phyloP scores from a whole-genome alignment of 2,797 vertebrate genomes.

The Cynopterus sphinx region DNA sequence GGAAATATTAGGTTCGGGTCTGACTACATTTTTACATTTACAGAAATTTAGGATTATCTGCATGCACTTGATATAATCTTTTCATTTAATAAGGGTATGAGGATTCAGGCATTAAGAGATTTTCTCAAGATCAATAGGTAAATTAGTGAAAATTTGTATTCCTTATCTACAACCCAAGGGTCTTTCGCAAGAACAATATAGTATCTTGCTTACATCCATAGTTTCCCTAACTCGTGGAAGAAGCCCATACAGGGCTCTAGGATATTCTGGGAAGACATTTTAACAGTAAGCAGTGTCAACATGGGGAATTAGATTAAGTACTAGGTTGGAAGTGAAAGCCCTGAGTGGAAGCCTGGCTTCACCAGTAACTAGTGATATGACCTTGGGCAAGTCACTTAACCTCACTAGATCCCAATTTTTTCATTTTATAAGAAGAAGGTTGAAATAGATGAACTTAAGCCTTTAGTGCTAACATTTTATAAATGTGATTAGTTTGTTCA shows the following conservation, averaged over 20 bases:
- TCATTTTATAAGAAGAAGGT: background rate
- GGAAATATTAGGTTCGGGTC: background rate
- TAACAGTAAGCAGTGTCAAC: background rate
- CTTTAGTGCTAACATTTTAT: background rate
- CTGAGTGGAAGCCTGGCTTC: background rate
- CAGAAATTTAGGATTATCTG: background rate
- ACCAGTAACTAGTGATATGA: background rate
- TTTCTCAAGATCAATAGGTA: background rate
- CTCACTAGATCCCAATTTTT: background rate
- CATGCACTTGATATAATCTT: background rate
- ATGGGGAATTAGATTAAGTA: background rate
- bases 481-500: background rate
- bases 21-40: background rate
- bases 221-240: background rate
- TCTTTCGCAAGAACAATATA: background rate
- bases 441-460: background rate
- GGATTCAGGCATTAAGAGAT: background rate
- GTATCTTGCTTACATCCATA: background rate
- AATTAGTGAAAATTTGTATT: background rate
- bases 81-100: background rate
- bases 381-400: background rate
- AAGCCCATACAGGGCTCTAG: background rate
- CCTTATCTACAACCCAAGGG: background rate
- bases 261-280: background rate
- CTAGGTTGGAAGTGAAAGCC: background rate